These are phyloP conservation scores for Dryobota labecula DNA, from an alignment of 2,888 invertebrate species.

Conservation along the genomic window DNA sequence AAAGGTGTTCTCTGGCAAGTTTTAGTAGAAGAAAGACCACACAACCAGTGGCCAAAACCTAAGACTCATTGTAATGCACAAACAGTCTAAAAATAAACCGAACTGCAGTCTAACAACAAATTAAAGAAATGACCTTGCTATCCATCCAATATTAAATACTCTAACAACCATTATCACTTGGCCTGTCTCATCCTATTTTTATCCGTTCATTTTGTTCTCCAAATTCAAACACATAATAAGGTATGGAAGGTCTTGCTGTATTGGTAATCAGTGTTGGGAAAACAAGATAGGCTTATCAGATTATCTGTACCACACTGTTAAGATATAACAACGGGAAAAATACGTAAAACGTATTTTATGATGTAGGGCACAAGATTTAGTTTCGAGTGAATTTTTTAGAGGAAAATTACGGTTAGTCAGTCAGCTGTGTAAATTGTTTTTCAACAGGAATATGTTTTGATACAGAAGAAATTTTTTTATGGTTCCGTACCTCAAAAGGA, in stretches of 20 bases:
- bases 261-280: slow-evolving; percentile 47
- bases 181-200: not conserved
- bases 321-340: slow-evolving; percentile 2
- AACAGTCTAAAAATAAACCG: slow-evolving; percentile 13
- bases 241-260: slow-evolving; percentile 16
- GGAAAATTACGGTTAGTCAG: slow-evolving; percentile 45
- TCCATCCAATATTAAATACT: slow-evolving; percentile 20
- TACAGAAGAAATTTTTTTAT: not conserved
- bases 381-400: slow-evolving; percentile 15
- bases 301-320: slow-evolving; percentile 46
- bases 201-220: not conserved
- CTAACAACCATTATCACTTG: not conserved
- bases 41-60: not conserved
- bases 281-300: slow-evolving; percentile 65
- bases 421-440: slow-evolving; percentile 37
- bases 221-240: not conserved
- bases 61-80: slow-evolving; percentile 12
- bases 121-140: slow-evolving; percentile 22
- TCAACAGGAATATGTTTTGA: slow-evolving; percentile 28
- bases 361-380: not conserved
- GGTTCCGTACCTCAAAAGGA: too few relatives aligned
- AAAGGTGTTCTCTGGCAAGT: not conserved
- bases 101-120: not conserved
- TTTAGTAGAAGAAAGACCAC: not conserved
- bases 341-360: slow-evolving; percentile 21